Evolutionary conservation across 2,113 vertebrate genomes (phyloP).

Genomic region (Suricata suricatta): DNA sequence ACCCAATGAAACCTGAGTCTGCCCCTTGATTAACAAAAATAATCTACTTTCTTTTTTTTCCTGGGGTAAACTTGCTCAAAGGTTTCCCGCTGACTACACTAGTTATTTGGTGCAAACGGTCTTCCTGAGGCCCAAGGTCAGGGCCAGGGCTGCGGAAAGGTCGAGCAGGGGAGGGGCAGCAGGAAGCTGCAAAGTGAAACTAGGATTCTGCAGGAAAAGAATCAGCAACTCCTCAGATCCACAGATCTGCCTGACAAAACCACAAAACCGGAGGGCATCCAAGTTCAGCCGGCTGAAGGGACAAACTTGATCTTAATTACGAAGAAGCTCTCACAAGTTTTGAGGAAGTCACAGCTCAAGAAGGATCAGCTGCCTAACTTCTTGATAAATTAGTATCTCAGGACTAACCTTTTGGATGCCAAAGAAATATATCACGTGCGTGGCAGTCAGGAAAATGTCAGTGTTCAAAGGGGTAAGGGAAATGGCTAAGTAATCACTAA

Average conservation of each 20-base stretch:
- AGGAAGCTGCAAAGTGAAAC: constrained; percentile 31
- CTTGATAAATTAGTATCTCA: constrained; percentile 76
- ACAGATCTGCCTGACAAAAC: constrained; percentile 68
- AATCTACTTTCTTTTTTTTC: constrained; percentile 70
- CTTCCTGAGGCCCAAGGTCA: constrained; percentile 75
- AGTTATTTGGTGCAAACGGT: constrained; percentile 69
- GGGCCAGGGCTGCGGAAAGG: constrained; percentile 50
- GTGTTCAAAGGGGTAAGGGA: constrained; percentile 31
- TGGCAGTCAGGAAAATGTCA: constrained; percentile 76
- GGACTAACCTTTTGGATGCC: constrained; percentile 69
- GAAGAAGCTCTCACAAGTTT: constrained; percentile 60
- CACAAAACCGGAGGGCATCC: constrained; percentile 68
- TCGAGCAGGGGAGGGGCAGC: constrained; percentile 49
- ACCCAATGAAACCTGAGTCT: constrained; percentile 49
- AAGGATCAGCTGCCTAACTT: constrained; percentile 73
- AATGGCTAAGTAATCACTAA: constrained; percentile 65
- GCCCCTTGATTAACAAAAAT: constrained; percentile 74
- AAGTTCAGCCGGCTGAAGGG: constrained; percentile 59
- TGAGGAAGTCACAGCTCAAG: constrained; percentile 67
- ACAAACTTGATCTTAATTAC: constrained; percentile 79
- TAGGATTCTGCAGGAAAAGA: constrained; percentile 60
- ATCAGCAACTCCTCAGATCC: constrained; percentile 65
- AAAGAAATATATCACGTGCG: constrained; percentile 57
- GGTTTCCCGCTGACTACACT: constrained; percentile 59
- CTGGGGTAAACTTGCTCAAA: constrained; percentile 58